Base-by-base conservation (phyloP, 2,888 invertebrate species). In the Diaprepes abbreviatus region DNA sequence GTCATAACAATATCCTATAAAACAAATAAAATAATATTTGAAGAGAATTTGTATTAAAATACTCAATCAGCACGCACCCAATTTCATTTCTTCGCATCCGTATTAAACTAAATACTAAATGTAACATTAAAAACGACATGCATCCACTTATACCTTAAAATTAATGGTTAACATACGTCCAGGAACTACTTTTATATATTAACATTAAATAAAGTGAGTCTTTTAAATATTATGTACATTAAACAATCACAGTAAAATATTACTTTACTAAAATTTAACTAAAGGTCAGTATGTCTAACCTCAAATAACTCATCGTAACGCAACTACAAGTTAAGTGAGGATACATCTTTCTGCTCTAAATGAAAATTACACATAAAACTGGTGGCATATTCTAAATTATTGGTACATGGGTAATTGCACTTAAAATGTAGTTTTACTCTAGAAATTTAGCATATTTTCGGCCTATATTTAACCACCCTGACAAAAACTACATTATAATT, bases 121-220 rank as follows among this genome's bases (percentile, higher is more conserved):
- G 21, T 66, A 62, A 70, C 48, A 45, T 28, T 66, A 63, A 66
- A 71, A 65, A 50, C 38, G 57, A 66, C 58, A 66, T 67, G 54
- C 66, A 66, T 63, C 60, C 66, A 62, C 38, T 69, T 72, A 72
- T 68, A 67, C 70, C 77, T 76, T 79, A 78, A 77, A 76, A 78
- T 66, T 78, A 78, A 79, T 81, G 80, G 80, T 80, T 78, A 81
- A 81, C 80, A 78, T 78, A 77, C 74, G 73, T 76, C 77, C 78
- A 81, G 80, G 80, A 81, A 81, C 80, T 79, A 80, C 77, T 74
- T 75, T 78, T 76, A 74, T 74, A 72, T 72, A 76, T 77, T 76
- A 78, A 79, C 77, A 77, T 78, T 78, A 75, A 76, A 76, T 75
- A 75, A 78, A 77, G 76, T 73, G 74, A 79, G 77, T 79, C 77